Base-by-base conservation (phyloP, 2,797 vertebrate genomes). In the Toxotes lorentzi region DNA sequence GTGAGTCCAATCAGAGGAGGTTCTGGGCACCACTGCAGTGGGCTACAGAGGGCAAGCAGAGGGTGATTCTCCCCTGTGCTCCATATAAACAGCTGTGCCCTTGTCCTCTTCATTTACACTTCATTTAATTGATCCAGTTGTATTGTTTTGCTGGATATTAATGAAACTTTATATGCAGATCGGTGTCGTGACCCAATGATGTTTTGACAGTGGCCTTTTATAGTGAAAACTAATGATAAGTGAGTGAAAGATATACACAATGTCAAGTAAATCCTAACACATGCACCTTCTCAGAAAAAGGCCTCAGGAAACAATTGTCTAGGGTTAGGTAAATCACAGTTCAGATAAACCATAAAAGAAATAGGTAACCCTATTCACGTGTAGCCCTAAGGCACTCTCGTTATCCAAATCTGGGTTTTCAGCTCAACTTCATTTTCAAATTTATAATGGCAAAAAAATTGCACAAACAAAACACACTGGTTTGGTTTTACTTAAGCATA, bases 1-100 rank as follows among this genome's bases (percentile, higher is more conserved):
- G 71, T 51, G 38, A 43, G 88, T 34, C 94, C 94, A 95, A 95
- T 95, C 81, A 81, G 88, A 84, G 45, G 70, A 67, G 63, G 82
- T 30, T 73, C 53, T 76, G 86, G 79, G 73, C 84, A 82, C 62
- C 87, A 83, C 90, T 87, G 92, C 93, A 91, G 90, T 88, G 86
- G 79, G 82, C 82, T 74, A 65, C 73, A 81, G 88, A 82, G 83
- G 88, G 82, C 71, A 79, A 58, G 73, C 58, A 73, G 76, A 90
- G 88, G 88, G 86, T 88, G 88, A 82, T 80, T 83, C 53, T 83
- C 72, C 75, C 77, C 56, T 59, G 59, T 71, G 58, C 67, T 78
- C 85, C 77, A 79, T 40, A 88, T 61, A 32, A 90, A 91, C 89
- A 92, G 88, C 91, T 94, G 90, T 88, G 85, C n/a, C 87, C 87